phyloP scores from a whole-genome alignment of 2,113 vertebrate species.

The Quiscalus mexicanus region DNA sequence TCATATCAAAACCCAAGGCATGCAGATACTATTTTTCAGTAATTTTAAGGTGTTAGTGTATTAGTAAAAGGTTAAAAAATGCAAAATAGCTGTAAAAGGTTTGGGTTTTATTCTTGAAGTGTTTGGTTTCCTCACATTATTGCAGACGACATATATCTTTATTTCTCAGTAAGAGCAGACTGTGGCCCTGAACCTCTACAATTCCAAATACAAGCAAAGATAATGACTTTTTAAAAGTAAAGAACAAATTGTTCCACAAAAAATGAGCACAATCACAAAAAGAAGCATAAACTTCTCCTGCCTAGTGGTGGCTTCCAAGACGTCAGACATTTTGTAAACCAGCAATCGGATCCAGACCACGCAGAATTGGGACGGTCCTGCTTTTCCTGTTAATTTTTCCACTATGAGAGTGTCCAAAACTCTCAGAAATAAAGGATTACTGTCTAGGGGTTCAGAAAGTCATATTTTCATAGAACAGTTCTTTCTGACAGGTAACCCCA shows the following conservation, averaged over 20 bases:
- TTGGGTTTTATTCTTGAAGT: background rate
- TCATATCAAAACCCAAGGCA: background rate
- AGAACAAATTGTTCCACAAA: background rate
- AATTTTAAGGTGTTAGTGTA: background rate
- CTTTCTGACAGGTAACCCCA: background rate
- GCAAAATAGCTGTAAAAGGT: background rate
- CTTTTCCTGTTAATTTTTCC: slow-evolving; percentile 57
- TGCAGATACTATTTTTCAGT: background rate
- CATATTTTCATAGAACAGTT: background rate
- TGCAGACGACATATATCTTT: background rate
- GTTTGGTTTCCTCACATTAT: background rate
- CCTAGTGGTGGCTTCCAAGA: background rate
- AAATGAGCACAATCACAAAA: background rate
- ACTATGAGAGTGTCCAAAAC: slow-evolving; percentile 2
- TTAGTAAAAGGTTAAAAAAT: background rate
- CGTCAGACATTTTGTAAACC: background rate
- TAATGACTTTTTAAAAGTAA: background rate
- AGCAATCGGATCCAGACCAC: background rate
- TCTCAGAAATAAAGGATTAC: slow-evolving; percentile 36
- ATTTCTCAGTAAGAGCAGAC: background rate
- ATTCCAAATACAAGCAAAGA: background rate
- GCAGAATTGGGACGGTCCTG: background rate
- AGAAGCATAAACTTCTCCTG: background rate
- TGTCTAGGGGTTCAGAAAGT: slow-evolving; percentile 39
- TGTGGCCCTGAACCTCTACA: background rate